Base-by-base conservation (phyloP, 2,113 vertebrate genomes). In the Takifugu bimaculatus region DNA sequence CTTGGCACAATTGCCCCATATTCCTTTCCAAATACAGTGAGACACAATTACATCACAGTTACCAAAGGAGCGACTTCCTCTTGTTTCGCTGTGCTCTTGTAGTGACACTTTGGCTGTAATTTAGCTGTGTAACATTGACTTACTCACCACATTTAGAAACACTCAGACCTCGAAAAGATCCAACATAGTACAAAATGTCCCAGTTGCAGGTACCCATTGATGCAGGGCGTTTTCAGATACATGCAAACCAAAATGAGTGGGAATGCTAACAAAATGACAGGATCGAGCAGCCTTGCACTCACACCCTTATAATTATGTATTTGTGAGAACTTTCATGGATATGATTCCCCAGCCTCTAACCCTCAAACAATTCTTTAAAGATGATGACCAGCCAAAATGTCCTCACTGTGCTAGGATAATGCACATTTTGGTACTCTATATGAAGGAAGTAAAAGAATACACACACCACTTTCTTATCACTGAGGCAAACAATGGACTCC, bases 401-500 rank as follows among this genome's bases (percentile, higher is more conserved):
- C 29, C 29, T 29, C 29, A 29, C 29, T 29, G 3, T 5, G 5
- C 29, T 29, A 29, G 29, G 3, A 29, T 3, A 29, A 29, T 29
- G 29, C 20, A 20, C 20, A 20, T 20, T 20, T 20, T 20, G 20
- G 20, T 20, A 20, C 20, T 20, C 20, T 20, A 29, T 29, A 29
- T 29, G 29, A 29, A 29, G 29, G 3, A 3, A 29, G 3, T 29
- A 5, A 3, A 29, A 29, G 29, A 29, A 29, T 5, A 29, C 32
- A 35, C 32, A 78, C 77, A 79, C 49, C 52, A 12, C 79, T 42
- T 57, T 74, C 75, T 88, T 86, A 90, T 88, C 83, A 77, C 79
- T 26, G 52, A 80, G 72, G 74, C 80, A 83, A 85, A 87, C 85
- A 86, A 86, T 82, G 77, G 59, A 62, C 48, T 82, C 79, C 81